Evolutionary conservation across 2,113 vertebrate genomes (phyloP), one percentile per base, ranked within the genome.

Genomic region (Lagopus leucura): DNA sequence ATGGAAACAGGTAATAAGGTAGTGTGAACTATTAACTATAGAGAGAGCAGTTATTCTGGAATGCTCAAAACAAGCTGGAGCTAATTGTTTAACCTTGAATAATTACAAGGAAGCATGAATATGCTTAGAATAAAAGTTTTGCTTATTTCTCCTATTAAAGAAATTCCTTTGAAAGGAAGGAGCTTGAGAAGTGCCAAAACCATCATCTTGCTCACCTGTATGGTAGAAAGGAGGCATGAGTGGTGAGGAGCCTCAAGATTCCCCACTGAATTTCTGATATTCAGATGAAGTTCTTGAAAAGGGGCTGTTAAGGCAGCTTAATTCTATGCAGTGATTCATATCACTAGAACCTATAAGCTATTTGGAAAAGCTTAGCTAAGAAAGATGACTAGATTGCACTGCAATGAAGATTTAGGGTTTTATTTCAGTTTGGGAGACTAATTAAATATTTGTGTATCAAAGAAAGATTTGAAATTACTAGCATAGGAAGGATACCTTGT

Each of bases 181-280:
- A 85, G 57, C 43, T 34, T 19, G 82, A 36, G 71, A 74, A 79
- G n/a, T n/a, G 52, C 16, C 14, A 52, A 71, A 85, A 10, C 50
- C 8, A 30, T 45, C 2, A 0, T 48, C 28, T 60, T 6, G 32
- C 43, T 32, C 42, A 57, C 16, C 5, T 5, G 21, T 1, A 1
- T 28, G 10, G 43, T 63, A 66, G 61, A 85, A 82, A 74, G 50
- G 14, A 9, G 10, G 11, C 20, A 6, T 32, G 52, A 80, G 28
- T 69, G 32, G 11, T 86, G 58, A 61, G 42, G 24, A 63, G 89
- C 14, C 22, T 89, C 30, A 54, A 17, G 38, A 48, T 6, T 47
- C 25, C 36, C 57, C 79, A 25, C 25, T 67, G 40, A 20, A 24
- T 66, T 65, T 72, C 40, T 75, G 42, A 9, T 86, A 15, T 47